These are phyloP conservation scores for Ostrea denselamellosa DNA, from an alignment of 1,140 invertebrate species.

Conservation along the genomic window DNA sequence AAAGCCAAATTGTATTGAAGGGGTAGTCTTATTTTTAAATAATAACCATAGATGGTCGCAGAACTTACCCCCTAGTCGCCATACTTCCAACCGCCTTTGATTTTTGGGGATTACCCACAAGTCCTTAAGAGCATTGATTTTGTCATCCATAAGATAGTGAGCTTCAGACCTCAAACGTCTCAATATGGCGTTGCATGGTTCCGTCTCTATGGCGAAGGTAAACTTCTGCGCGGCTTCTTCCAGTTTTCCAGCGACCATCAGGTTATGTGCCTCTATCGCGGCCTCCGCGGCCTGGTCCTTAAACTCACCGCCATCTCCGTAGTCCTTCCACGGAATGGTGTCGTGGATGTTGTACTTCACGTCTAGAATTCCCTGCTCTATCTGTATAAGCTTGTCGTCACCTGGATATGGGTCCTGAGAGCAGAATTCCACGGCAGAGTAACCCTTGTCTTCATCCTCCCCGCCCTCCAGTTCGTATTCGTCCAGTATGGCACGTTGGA, in stretches of 20 bases:
- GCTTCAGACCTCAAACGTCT: conserved; percentile 67
- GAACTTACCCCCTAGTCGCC: conserved; percentile 72
- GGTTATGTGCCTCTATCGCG: conserved; percentile 59
- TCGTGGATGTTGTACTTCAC: conserved; percentile 68
- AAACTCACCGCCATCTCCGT: neutral
- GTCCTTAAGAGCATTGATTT: conserved; percentile 64
- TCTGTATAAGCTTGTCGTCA: conserved; percentile 67
- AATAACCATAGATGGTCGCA: too few relatives aligned
- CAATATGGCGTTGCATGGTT: conserved; percentile 64
- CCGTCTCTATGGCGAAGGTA: conserved; percentile 61
- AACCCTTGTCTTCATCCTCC: conserved; percentile 57
- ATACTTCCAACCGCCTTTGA: conserved; percentile 65
- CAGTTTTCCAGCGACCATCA: conserved; percentile 51
- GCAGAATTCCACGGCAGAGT: conserved; percentile 72
- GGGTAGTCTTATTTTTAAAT: too few relatives aligned
- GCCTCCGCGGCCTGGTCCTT: conserved; percentile 59
- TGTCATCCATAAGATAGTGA: conserved; percentile 60
- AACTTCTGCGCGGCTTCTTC: conserved; percentile 62
- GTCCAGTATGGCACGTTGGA: conserved; percentile 63
- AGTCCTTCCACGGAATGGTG: conserved; percentile 41
- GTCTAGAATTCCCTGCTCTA: conserved; percentile 70
- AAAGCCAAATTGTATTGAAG: neutral
- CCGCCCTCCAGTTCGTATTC: conserved; percentile 56
- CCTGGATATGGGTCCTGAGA: conserved; percentile 71
- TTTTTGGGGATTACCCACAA: conserved; percentile 68